Percentiles rank a stretch among this genome's conserved stretches.
Conservation (phyloP, 2,888 invertebrate genomes). For the Dolichopus griseipennis region DNA sequence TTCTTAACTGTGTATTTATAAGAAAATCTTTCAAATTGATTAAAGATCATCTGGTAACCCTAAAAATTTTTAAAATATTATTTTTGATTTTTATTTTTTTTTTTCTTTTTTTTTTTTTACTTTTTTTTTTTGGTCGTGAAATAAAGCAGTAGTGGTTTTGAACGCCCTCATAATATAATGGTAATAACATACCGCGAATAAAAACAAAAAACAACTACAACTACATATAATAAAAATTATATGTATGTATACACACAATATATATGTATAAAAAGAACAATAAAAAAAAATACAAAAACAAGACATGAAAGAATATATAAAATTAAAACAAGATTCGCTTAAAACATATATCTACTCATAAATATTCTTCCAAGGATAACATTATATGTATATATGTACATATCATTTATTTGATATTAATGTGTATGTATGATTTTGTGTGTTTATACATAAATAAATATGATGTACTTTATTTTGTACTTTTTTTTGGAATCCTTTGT, state of each 20-base stretch:
- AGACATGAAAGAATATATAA: neutral
- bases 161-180: neutral
- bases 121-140: neutral
- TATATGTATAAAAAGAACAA: neutral
- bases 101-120: neutral
- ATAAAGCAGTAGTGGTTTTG: neutral
- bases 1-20: too few species aligned
- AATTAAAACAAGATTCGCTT: neutral
- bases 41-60: too few species aligned
- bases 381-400: neutral
- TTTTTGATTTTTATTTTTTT: neutral
- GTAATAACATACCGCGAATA: neutral
- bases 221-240: neutral
- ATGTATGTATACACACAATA: neutral
- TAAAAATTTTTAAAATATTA: too few species aligned
- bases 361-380: neutral
- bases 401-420: too few species aligned
- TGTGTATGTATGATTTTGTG: too few species aligned
- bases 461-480: too few species aligned
- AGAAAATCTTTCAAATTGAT: too few species aligned
- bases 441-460: too few species aligned
- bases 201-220: neutral
- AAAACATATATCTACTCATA: neutral
- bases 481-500: too few species aligned
- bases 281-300: neutral